A percentile compares a stretch with the other conserved stretches of the same genome.
phyloP scores from a whole-genome alignment of 2,113 vertebrate species.

The Neopipo cinnamomea region DNA sequence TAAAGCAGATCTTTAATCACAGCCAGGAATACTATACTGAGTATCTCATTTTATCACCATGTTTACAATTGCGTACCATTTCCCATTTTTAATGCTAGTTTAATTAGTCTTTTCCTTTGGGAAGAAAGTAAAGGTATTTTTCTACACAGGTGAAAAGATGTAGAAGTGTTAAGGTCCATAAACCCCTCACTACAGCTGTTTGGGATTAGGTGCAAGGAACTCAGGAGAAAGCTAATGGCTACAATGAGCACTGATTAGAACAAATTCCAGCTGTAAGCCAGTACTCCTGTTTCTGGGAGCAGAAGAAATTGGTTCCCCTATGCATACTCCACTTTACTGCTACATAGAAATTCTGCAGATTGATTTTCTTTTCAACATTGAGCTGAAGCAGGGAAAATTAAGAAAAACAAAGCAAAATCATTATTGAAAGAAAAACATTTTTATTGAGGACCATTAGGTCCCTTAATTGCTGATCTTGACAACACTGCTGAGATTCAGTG shows the following conservation, averaged over 20 bases:
- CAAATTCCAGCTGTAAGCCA: background rate
- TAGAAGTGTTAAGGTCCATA: background rate
- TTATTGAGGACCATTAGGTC: background rate
- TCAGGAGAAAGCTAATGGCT: background rate
- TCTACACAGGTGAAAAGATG: background rate
- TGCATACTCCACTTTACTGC: background rate
- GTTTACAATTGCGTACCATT: background rate
- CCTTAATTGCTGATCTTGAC: background rate
- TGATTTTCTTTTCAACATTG: background rate
- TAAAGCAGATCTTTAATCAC: background rate
- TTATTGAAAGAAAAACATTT: background rate
- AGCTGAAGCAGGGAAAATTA: background rate
- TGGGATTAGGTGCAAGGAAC: background rate
- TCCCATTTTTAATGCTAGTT: background rate
- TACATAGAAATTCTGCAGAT: background rate
- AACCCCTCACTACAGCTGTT: background rate
- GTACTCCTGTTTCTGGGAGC: background rate
- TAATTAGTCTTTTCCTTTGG: background rate
- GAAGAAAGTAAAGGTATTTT: background rate
- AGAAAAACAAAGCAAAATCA: background rate
- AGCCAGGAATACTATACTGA: background rate
- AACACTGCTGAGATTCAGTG: background rate
- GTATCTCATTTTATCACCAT: background rate
- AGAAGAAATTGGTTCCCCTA: background rate
- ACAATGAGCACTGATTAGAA: background rate